Percentiles rank a stretch among this genome's conserved stretches.
Conservation (phyloP, 92 coral and sea anemone genomes). For the Porites cylindrica region DNA sequence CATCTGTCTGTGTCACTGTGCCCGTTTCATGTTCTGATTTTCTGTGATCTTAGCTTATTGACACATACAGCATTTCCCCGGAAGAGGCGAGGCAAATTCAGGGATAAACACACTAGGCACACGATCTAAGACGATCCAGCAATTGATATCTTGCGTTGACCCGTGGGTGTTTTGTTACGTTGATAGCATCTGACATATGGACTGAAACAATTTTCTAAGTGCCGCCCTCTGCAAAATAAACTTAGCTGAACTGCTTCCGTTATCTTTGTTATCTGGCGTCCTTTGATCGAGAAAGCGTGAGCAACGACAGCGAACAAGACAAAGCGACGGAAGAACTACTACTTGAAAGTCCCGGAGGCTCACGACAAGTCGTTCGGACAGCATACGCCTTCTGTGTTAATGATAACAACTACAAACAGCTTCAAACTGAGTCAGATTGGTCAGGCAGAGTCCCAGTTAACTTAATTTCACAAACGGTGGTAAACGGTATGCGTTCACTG, state of each 20-base stretch:
- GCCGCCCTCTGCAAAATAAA: not conserved
- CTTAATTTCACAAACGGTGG: not conserved
- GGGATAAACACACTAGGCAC: not conserved
- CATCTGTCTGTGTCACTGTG: not conserved
- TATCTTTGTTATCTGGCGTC: not conserved
- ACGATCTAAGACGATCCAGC: not conserved
- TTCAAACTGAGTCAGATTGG: not conserved
- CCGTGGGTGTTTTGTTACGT: slow-evolving; percentile 36
- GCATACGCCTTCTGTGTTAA: not conserved
- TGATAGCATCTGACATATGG: not conserved
- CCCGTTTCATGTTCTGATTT: slow-evolving; percentile 8
- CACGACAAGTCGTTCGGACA: not conserved
- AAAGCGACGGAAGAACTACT: slow-evolving; percentile 11
- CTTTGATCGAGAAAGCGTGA: slow-evolving; percentile 5
- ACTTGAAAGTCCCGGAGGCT: not conserved
- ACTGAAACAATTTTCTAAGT: too few species aligned
- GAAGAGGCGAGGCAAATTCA: slow-evolving; percentile 15
- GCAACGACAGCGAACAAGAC: not conserved
- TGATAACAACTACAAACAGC: not conserved
- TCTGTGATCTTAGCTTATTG: slow-evolving; percentile 13
- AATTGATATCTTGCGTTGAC: too few species aligned
- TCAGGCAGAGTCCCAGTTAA: not conserved
- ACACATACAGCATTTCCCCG: slow-evolving; percentile 11
- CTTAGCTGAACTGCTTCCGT: not conserved
- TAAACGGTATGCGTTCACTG: slow-evolving; percentile 3